Evolutionary conservation across 2,888 invertebrate species (phyloP).

Genomic region (Sarcophaga carnaria): DNA sequence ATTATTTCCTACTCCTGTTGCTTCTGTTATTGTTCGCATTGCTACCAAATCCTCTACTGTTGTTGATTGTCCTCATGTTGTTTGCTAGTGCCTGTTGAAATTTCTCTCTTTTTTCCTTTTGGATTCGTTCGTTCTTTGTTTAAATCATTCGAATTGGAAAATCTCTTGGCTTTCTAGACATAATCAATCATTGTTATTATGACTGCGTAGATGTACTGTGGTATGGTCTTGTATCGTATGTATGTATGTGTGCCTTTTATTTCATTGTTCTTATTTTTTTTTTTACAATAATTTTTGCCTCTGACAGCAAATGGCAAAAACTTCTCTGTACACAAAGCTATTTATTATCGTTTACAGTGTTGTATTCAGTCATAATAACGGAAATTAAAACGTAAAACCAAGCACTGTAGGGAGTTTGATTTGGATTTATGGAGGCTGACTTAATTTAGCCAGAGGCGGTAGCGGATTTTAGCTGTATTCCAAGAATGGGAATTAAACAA

Average conservation of each 20-base stretch:
- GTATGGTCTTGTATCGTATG: too few relatives aligned
- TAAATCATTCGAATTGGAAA: background rate
- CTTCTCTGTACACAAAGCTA: background rate
- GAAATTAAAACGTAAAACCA: background rate
- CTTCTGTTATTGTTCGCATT: background rate
- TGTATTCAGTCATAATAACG: background rate
- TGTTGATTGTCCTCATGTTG: background rate
- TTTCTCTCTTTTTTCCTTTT: background rate
- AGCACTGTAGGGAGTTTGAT: background rate
- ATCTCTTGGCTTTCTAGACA: background rate
- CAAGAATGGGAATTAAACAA: too few relatives aligned
- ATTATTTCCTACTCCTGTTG: background rate
- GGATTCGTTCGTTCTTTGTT: background rate
- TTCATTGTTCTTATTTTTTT: background rate
- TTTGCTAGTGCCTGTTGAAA: background rate
- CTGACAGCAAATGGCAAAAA: background rate
- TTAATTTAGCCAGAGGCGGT: too few relatives aligned
- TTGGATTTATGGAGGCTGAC: too few relatives aligned
- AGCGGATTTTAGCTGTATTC: too few relatives aligned
- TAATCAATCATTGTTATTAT: slow-evolving; percentile 19
- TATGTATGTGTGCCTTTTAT: background rate
- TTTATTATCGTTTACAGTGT: background rate
- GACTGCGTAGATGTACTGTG: too few relatives aligned
- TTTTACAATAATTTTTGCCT: slow-evolving; percentile 7
- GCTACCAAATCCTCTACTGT: background rate